Evolutionary conservation across 1,140 invertebrate species (phyloP).

Genomic region (Nephila pilipes): DNA sequence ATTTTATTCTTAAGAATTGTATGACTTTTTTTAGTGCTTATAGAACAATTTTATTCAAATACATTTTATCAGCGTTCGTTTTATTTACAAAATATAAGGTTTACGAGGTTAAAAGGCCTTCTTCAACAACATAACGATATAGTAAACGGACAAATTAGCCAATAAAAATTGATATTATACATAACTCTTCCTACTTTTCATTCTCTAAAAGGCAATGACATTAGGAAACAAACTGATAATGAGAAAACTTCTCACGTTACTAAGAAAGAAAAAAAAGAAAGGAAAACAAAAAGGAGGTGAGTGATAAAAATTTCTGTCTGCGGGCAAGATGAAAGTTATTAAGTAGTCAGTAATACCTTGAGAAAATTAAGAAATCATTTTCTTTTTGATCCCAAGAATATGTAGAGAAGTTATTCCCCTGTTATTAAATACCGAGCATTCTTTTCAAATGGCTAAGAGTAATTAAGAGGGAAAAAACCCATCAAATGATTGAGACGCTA

Average conservation of each 20-base stretch:
- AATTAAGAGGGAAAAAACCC: not conserved
- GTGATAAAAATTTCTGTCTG: slow-evolving; percentile 17
- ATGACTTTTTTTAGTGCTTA: too few relatives aligned
- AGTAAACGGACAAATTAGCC: not conserved
- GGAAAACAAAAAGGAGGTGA: not conserved
- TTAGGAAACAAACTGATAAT: not conserved
- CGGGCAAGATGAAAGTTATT: not conserved
- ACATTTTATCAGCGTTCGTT: too few relatives aligned
- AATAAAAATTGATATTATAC: not conserved
- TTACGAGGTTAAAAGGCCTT: too few relatives aligned
- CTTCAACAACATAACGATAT: not conserved
- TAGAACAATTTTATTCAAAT: too few relatives aligned
- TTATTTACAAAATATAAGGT: too few relatives aligned
- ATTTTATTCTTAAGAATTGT: too few relatives aligned
- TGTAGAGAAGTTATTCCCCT: slow-evolving; percentile 22
- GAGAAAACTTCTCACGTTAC: not conserved
- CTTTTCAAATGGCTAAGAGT: not conserved
- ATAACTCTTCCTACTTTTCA: not conserved
- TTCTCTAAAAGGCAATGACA: not conserved
- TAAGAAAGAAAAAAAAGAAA: not conserved
- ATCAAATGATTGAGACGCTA: not conserved
- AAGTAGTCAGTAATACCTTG: slow-evolving; percentile 1
- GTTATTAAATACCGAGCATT: slow-evolving; percentile 35
- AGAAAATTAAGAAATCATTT: slow-evolving; percentile 44
- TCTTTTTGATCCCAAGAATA: not conserved